phyloP scores from a whole-genome alignment of 2,113 vertebrate genomes.

The Takifugu flavidus region DNA sequence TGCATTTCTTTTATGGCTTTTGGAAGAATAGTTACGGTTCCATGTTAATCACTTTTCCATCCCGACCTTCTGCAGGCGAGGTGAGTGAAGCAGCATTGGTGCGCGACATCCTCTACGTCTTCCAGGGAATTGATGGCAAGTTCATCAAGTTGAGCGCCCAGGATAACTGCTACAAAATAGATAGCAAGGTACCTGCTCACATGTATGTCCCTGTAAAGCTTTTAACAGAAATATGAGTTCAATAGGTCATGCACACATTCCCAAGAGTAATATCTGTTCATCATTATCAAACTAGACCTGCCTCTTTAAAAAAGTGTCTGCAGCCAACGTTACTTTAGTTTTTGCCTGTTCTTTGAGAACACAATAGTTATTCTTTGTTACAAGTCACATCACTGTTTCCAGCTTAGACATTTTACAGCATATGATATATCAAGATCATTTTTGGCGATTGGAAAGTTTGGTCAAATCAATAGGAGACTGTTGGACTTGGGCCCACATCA shows the following conservation, averaged over 20 bases:
- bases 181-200: conserved; percentile 81
- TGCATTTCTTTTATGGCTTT: background rate
- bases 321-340: no score
- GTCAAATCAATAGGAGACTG: conserved; percentile 61
- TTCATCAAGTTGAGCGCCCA: conserved; percentile 89
- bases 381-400: background rate
- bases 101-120: conserved; percentile 94
- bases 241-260: background rate
- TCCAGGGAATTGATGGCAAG: conserved; percentile 98
- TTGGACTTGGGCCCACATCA: conserved; percentile 43
- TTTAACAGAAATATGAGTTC: conserved; percentile 1
- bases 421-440: conserved; percentile 14
- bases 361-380: no score
- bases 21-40: background rate
- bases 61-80: conserved; percentile 69
- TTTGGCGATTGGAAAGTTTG: conserved; percentile 28
- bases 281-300: background rate
- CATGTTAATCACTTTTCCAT: background rate
- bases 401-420: no score
- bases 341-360: no score
- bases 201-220: background rate
- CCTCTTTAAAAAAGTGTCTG: no score
- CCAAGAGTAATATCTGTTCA: background rate
- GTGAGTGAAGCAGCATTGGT: conserved; percentile 86
- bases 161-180: conserved; percentile 92